Base-by-base conservation (phyloP, 2,113 vertebrate species). In the Microcebus ravelobensis region DNA sequence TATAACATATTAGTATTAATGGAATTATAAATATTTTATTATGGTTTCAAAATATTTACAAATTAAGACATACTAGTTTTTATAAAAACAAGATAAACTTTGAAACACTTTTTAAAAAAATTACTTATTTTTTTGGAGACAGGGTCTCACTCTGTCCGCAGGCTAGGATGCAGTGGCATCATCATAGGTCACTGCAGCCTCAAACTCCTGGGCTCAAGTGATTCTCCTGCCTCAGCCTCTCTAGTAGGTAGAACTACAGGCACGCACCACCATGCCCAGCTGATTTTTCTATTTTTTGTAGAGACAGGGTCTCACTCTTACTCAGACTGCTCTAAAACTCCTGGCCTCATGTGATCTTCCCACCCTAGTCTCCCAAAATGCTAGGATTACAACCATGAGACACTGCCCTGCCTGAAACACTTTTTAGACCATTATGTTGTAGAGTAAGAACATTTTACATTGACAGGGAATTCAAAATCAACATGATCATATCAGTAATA, bases 21-120 rank as follows among this genome's bases (percentile, higher is more conserved):
- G 77, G 20, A 76, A 84, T 83, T 77, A 25, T 48, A 74, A 87
- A 90, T 88, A 95, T 52, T 85, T 95, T 48, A 87, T 83, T 57
- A 82, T 52, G 90, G 6, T 77, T 93, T 55, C 8, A 92, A 83
- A 91, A 79, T 39, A 94, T 50, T 79, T 45, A 59, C 13, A 93
- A 45, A 86, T 79, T 85, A 80, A 92, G 86, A 94, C 18, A 61
- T 5, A 73, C 3, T 68, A 68, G 63, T 77, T 83, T 85, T 52
- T 27, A 67, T 85, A 92, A 92, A 57, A 17, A 67, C 67, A 68
- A 68, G 67, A 68, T n/a, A 68, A 15, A 68, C 34, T n/a, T 25
- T 31, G 27, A 65, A 65, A 31, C 13, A 42, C 36, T 85, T 74
- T 36, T 88, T 42, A 84, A 63, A 29, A 63, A 29, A 29, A 12